Conservation (phyloP, 2,113 vertebrate species). For the Camelus bactrianus region DNA sequence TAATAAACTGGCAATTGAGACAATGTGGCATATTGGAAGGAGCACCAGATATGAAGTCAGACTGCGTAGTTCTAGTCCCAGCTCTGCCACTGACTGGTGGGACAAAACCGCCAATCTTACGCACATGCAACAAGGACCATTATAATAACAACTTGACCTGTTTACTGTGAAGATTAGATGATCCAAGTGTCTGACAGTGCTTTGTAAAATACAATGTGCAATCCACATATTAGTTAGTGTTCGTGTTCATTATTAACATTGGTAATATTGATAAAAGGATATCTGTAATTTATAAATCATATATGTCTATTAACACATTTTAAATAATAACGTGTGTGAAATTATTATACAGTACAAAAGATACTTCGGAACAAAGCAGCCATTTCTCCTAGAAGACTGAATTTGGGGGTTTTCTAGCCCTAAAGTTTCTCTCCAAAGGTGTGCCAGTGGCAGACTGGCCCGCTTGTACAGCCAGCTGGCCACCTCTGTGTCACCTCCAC, state of each 20-base stretch:
- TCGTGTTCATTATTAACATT: not conserved
- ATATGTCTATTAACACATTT: not conserved
- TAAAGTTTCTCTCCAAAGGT: not conserved
- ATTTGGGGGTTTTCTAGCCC: not conserved
- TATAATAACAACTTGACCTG: not conserved
- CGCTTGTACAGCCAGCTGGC: not conserved
- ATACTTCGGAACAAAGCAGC: not conserved
- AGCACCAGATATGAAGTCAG: not conserved
- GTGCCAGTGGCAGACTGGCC: not conserved
- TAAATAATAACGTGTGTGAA: not conserved
- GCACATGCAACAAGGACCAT: too few species aligned
- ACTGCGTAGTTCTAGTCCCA: not conserved
- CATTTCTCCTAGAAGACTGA: not conserved
- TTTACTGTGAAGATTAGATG: not conserved
- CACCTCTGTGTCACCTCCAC: not conserved
- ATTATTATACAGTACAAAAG: not conserved
- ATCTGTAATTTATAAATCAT: not conserved
- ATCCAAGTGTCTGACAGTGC: not conserved
- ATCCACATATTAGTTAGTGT: not conserved
- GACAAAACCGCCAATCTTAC: not conserved
- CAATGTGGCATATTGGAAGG: not conserved
- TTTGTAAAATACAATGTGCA: not conserved
- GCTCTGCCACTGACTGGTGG: not conserved
- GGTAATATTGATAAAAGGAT: not conserved
- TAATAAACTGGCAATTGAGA: not conserved